A percentile compares a stretch with the other conserved stretches of the same genome.
Evolutionary conservation across 1,140 invertebrate genomes (phyloP).

Genomic region (Drosophila albomicans): DNA sequence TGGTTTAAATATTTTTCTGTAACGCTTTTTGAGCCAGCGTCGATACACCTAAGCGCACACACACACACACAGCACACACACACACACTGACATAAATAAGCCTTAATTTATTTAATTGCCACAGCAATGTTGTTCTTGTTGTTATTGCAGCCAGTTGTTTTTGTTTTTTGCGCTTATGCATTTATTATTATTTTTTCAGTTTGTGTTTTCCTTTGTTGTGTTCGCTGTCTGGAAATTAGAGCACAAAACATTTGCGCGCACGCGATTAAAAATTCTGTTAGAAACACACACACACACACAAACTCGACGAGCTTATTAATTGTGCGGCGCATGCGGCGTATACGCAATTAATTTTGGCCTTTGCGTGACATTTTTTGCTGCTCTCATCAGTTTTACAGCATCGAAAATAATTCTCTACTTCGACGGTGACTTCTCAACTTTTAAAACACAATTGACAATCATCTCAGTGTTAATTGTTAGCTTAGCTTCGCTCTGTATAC

Average conservation of each 20-base stretch:
- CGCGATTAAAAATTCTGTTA: slow-evolving; percentile 46
- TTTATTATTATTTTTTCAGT: slow-evolving; percentile 54
- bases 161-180: slow-evolving; percentile 29
- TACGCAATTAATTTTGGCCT: slow-evolving; percentile 40
- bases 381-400: slow-evolving; percentile 8
- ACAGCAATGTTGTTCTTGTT: slow-evolving; percentile 33
- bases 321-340: slow-evolving; percentile 49
- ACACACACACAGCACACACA: slow-evolving; percentile 39
- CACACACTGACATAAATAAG: slow-evolving; percentile 60
- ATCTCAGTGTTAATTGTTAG: slow-evolving; percentile 8
- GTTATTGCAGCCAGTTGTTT: slow-evolving; percentile 9
- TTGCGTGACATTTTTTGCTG: slow-evolving; percentile 15
- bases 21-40: slow-evolving; percentile 70
- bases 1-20: slow-evolving; percentile 39
- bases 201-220: slow-evolving; percentile 8
- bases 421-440: background rate
- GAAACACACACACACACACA: slow-evolving; percentile 4
- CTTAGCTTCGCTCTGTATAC: background rate
- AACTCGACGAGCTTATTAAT: slow-evolving; percentile 31
- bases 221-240: slow-evolving; percentile 42
- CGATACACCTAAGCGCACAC: slow-evolving; percentile 62
- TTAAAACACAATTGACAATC: slow-evolving; percentile 3
- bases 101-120: slow-evolving; percentile 84
- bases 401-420: background rate
- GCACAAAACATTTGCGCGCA: slow-evolving; percentile 28